Base-by-base conservation (phyloP, 1,140 invertebrate species). In the Pseudomyrmex flavicornis region DNA sequence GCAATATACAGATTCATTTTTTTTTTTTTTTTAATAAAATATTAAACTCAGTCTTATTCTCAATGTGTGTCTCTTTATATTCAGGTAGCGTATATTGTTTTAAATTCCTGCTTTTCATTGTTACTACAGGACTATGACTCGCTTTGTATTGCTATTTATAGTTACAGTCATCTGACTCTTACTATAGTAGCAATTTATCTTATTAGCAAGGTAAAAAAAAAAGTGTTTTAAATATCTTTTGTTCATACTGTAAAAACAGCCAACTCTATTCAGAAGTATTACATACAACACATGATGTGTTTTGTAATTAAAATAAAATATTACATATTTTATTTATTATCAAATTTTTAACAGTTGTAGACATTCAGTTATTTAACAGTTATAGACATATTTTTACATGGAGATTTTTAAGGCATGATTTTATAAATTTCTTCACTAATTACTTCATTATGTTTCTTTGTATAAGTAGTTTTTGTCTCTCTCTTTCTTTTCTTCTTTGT, bases 141-240 rank as follows among this genome's bases (percentile, higher is more conserved):
- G 44, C 46, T 80, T 79, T 72, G n/a, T 26, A 59, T 52, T 80
- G 66, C 76, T 80, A 80, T 80, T 80, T 80, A 70, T 80, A 80
- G 76, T 80, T 61, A 72, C n/a, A 61, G 66, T 80, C 76, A 79
- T 80, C 44, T 61, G 54, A 61, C 52, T 79, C 58, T 54, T 35
- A 13, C 54, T 44, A 26, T 26, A n/a, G 44, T 70, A 54, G 7
- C 15, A 22, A 20, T 66, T 56, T 56, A 48, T 2, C 12, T 59
- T 70, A 80, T 61, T 59, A 8, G 12, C 52, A 80, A 61, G 20
- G 70, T 17, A 70, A 13, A 70, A 70, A 26, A 35, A 35, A 35
- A 35, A 35, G 2, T 20, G 13, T 61, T 70, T 1, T 59, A 20
- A 9, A 12, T 1, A 69, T 69, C 15, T 2, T 61, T 12, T 58